Evolutionary conservation across 2,113 vertebrate genomes (phyloP), one percentile per base, ranked within the genome.

Genomic region (Enhydra lutris): DNA sequence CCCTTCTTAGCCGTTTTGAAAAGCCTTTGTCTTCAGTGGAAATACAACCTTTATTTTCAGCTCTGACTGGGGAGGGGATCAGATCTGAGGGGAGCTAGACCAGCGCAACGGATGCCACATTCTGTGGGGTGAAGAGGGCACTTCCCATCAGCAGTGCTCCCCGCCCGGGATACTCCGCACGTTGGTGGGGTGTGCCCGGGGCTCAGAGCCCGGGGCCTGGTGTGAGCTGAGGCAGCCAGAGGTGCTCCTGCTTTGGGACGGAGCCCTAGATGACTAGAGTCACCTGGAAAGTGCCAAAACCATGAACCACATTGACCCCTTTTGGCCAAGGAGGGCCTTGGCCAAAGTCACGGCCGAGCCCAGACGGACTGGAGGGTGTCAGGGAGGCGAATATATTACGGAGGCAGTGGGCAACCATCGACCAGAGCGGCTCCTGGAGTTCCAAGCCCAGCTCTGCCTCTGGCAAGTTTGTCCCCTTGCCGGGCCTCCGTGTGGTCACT

Each of bases 71-170:
- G 63, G 4, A 42, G 10, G 26, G 67, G 47, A 12, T 9, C 8
- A 97, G 94, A 65, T 24, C 45, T 10, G 6, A 82, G 31, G 23
- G 21, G 79, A 20, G 3, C 45, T 79, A 42, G 39, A 39, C 17
- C 31, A 9, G 36, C 0, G 0, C 0, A 0, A 55, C n/a, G 71
- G 26, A 7, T 2, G 0, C 29, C 31, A 0, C 0, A 2, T 14
- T 17, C 20, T 20, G 29, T 14, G 50, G 61, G 34, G 29, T 57
- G 7, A 47, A 9, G 1, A 13, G 45, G 42, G 29, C 45, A 17
- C 50, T n/a, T 36, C n/a, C 4, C 26, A 14, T 34, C 6, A 0
- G 0, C 1, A 39, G 9, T 8, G 20, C 2, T 7, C 11, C n/a
- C 55, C 15, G 17, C 23, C 69, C 6, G 4, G 63, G 52, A 7